Percentiles rank a stretch among this genome's conserved stretches.
Evolutionary conservation across 2,888 invertebrate genomes (phyloP).

Genomic region (Ormyrus labotus): DNA sequence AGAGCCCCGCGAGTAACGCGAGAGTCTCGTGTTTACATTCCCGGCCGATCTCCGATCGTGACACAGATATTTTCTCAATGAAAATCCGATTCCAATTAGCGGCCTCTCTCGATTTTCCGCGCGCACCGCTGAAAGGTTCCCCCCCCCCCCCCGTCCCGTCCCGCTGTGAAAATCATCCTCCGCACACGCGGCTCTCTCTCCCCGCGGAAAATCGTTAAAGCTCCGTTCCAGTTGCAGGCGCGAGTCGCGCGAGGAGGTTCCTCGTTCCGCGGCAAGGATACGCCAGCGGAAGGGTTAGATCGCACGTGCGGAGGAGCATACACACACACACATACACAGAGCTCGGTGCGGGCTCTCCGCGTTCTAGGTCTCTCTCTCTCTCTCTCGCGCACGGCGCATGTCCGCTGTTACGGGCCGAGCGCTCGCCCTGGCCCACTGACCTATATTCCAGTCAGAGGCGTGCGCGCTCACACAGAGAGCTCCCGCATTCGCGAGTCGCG

Average conservation of each 20-base stretch:
- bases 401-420: slow-evolving; percentile 66
- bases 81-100: slow-evolving; percentile 27
- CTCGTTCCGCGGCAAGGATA: too few species aligned
- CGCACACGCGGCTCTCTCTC: too few species aligned
- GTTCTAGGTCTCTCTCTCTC: slow-evolving; percentile 48
- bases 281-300: too few species aligned
- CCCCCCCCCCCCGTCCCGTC: too few species aligned
- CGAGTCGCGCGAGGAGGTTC: too few species aligned
- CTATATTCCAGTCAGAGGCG: slow-evolving; percentile 66
- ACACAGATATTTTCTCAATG: slow-evolving; percentile 40
- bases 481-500: slow-evolving; percentile 51
- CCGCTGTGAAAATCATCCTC: too few species aligned
- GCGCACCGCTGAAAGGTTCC: too few species aligned
- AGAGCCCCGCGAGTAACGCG: slow-evolving; percentile 1
- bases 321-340: too few species aligned
- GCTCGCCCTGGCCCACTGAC: slow-evolving; percentile 76
- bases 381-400: slow-evolving; percentile 66
- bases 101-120: too few species aligned
- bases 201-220: too few species aligned
- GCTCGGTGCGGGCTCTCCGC: neutral
- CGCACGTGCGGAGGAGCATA: too few species aligned
- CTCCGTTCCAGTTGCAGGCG: too few species aligned
- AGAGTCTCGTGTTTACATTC: slow-evolving; percentile 44
- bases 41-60: slow-evolving; percentile 32
- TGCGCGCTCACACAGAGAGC: slow-evolving; percentile 17